Evolutionary conservation across 2,888 invertebrate genomes (phyloP), one percentile per base, ranked within the genome.

Genomic region (Enchytraeus crypticus): DNA sequence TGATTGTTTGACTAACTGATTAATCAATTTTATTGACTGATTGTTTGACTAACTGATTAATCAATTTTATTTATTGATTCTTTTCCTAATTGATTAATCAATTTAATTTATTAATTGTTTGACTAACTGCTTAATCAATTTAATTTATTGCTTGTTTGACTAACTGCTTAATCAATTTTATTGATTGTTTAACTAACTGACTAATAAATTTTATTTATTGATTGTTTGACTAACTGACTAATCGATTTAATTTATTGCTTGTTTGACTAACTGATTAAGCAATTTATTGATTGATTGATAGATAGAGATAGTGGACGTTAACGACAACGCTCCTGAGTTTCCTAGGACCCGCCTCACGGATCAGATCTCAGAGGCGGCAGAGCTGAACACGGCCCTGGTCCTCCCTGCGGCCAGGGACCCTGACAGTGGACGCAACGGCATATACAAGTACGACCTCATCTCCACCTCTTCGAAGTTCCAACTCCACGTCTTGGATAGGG

Each of bases 261-360:
- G 11, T 43, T 43, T 11, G 14, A 11, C n/a, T 43, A 43, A 43
- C 14, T 11, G 43, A n/a, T 14, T 14, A 43, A 43, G 14, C n/a
- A 14, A n/a, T n/a, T n/a, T n/a, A n/a, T n/a, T n/a, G n/a, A n/a
- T n/a, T n/a, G n/a, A n/a, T n/a, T n/a, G n/a, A n/a, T 23, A 53
- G 60, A 56, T 69, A 8, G 63, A 62, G 34, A 63, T 69, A 11
- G 18, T 53, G 1, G 69, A 69, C 56, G 49, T 57, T 14, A 69
- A 69, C 54, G 69, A 69, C 63, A 65, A 68, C 59, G 57, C 47
- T 8, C 69, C 69, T 23, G 38, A 38, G 18, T 69, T 68, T 49
- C 66, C 65, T 8, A 51, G 64, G 51, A 8, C 21, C n/a, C n/a
- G 18, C 30, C 58, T 68, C 26, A 32, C 34, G 27, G 63, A 59